These are phyloP conservation scores for Icerya purchasi DNA, from an alignment of 2,888 invertebrate species.

Conservation along the genomic window DNA sequence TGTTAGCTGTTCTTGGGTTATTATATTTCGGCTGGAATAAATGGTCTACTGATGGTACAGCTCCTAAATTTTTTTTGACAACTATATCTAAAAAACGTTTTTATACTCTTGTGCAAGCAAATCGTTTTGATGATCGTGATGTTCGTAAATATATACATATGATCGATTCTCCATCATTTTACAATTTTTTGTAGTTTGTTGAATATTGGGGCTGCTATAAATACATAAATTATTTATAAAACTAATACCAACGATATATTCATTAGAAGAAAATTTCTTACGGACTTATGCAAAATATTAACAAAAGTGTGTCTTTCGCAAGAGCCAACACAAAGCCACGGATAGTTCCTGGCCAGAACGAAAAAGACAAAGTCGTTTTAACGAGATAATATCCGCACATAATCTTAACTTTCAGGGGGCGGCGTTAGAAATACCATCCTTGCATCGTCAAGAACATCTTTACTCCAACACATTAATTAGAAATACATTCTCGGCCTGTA, in stretches of 20 bases:
- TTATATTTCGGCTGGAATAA: no score
- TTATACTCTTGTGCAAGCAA: slow-evolving; percentile 7
- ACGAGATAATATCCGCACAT: no score
- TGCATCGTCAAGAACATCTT: no score
- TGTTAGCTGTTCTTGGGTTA: neutral
- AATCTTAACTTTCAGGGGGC: no score
- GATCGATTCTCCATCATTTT: neutral
- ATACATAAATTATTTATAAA: slow-evolving; percentile 3
- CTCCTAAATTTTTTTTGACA: neutral
- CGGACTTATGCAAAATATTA: slow-evolving; percentile 8
- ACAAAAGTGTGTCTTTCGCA: no score
- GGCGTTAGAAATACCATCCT: no score
- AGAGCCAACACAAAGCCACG: no score
- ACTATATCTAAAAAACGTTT: slow-evolving; percentile 7
- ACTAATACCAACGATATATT: slow-evolving; percentile 10
- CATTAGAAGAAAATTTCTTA: slow-evolving; percentile 6
- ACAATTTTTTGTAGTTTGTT: slow-evolving; percentile 14
- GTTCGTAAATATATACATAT: neutral
- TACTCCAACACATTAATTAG: no score
- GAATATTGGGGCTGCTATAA: slow-evolving; percentile 15
- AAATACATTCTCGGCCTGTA: no score
- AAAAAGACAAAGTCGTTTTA: no score
- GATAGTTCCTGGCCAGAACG: no score
- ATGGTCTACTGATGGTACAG: slow-evolving; percentile 8
- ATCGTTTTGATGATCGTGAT: slow-evolving; percentile 9